Percentiles rank a stretch among this genome's conserved stretches.
Evolutionary conservation across 2,797 vertebrate species (phyloP).

Genomic region (Holocentrus rufus): DNA sequence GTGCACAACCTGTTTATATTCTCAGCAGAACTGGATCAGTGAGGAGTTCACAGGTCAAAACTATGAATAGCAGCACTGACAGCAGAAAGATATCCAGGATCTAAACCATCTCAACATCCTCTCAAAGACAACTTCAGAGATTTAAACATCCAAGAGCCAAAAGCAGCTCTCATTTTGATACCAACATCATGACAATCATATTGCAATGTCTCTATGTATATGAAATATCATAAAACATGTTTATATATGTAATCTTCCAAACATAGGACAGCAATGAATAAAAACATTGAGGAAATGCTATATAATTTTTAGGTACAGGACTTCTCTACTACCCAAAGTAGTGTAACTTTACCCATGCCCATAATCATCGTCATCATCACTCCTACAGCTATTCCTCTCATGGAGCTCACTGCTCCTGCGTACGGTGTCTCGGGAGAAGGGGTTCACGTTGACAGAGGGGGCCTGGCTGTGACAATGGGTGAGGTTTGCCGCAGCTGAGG

Average conservation of each 20-base stretch:
- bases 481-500: conserved; percentile 65
- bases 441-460: conserved; percentile 91
- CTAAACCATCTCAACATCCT: not conserved
- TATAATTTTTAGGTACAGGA: not conserved
- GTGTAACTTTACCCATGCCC: conserved; percentile 67
- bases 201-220: not conserved
- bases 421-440: conserved; percentile 92
- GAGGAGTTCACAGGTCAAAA: not conserved
- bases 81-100: not conserved
- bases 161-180: not conserved
- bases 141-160: not conserved
- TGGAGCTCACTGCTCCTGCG: conserved; percentile 76
- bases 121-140: not conserved
- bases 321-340: not conserved
- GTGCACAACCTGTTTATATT: not conserved
- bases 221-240: not conserved
- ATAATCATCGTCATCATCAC: conserved; percentile 77
- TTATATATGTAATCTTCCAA: too few species aligned
- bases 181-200: too few species aligned
- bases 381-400: conserved; percentile 81
- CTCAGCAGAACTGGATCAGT: not conserved
- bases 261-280: not conserved
- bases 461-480: conserved; percentile 44
- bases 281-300: not conserved
- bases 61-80: not conserved